Percentiles rank a stretch among this genome's conserved stretches.
Evolutionary conservation across 2,888 invertebrate genomes (phyloP).

Genomic region (Hanleya hanleyi): DNA sequence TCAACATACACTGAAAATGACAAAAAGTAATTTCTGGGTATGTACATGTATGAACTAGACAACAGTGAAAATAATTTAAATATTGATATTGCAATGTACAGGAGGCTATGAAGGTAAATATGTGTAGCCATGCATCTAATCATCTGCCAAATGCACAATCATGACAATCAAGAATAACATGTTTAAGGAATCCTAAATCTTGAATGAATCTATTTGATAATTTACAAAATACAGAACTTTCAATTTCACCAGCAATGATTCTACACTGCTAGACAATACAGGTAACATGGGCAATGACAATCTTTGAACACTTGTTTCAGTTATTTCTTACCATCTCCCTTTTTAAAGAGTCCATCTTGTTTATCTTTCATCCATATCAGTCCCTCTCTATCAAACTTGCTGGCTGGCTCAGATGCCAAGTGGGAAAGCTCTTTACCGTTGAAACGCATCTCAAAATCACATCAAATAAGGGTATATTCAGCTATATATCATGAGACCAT

Average conservation of each 20-base stretch:
- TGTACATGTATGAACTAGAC: too few species aligned
- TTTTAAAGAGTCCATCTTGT: conserved; percentile 92
- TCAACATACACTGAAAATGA: conserved; percentile 86
- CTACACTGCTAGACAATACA: not conserved
- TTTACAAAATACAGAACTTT: conserved; percentile 7
- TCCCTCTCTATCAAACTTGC: conserved; percentile 94
- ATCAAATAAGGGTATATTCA: too few species aligned
- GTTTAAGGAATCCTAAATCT: too few species aligned
- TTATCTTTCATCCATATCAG: conserved; percentile 88
- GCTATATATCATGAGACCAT: too few species aligned
- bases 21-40: too few species aligned
- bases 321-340: conserved; percentile 85
- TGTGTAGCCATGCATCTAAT: too few species aligned
- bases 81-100: too few species aligned
- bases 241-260: too few species aligned
- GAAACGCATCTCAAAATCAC: conserved; percentile 95
- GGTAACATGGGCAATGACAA: not conserved
- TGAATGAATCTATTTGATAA: not conserved
- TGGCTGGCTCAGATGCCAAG: conserved; percentile 88
- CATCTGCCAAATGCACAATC: too few species aligned
- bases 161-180: too few species aligned
- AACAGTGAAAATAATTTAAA: too few species aligned
- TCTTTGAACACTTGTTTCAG: not conserved
- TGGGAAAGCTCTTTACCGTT: conserved; percentile 91
- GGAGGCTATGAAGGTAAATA: too few species aligned